Conservation (phyloP, 1,140 invertebrate species). For the Drosophila pachea region DNA sequence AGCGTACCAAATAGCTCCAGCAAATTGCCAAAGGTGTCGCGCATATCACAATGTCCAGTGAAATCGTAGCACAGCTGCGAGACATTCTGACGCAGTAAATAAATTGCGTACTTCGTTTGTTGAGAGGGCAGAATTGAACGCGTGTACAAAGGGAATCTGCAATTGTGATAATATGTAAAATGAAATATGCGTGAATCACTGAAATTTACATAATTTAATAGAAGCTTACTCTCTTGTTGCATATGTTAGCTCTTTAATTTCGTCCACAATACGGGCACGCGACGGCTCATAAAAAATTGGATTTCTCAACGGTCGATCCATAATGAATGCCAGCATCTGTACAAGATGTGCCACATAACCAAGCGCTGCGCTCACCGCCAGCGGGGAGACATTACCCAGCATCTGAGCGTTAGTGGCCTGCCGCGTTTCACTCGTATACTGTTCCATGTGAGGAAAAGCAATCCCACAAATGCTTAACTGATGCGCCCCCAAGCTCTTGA, state of each 20-base stretch:
- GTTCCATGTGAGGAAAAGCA: constrained; percentile 87
- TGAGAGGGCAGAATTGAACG: constrained; percentile 83
- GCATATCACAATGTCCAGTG: constrained; percentile 85
- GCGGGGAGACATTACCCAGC: constrained; percentile 80
- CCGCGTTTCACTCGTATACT: constrained; percentile 53
- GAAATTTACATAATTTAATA: neutral
- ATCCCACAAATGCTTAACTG: constrained; percentile 85
- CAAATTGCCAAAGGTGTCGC: constrained; percentile 87
- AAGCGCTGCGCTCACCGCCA: constrained; percentile 86
- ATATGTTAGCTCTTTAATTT: constrained; percentile 86
- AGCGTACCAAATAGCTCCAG: constrained; percentile 78
- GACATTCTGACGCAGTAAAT: constrained; percentile 93
- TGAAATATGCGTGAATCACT: neutral
- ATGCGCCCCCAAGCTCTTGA: constrained; percentile 56
- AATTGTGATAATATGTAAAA: constrained; percentile 45
- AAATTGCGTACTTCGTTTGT: constrained; percentile 90
- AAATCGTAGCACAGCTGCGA: constrained; percentile 88
- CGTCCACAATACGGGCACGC: constrained; percentile 87
- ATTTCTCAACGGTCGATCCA: constrained; percentile 89
- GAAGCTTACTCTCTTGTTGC: constrained; percentile 86
- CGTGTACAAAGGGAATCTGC: constrained; percentile 88
- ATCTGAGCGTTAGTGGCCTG: constrained; percentile 54
- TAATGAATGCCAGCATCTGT: constrained; percentile 88
- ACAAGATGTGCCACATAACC: constrained; percentile 90
- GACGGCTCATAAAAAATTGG: constrained; percentile 88